A percentile compares a stretch with the other conserved stretches of the same genome.
Conservation (phyloP, 2,888 invertebrate genomes). For the Acrocera orbiculus region DNA sequence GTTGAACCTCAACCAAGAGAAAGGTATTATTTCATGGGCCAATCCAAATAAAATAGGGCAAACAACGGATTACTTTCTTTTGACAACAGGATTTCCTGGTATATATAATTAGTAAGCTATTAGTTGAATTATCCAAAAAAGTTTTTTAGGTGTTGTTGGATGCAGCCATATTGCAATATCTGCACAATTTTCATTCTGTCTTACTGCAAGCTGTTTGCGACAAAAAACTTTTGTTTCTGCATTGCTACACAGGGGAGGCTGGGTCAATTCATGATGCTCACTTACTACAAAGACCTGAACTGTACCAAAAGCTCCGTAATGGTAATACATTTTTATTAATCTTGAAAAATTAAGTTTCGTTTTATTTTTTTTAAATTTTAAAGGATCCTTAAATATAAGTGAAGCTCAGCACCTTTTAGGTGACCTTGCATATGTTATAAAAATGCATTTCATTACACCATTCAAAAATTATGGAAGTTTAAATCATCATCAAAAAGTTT, state of each 20-base stretch:
- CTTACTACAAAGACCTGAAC: constrained; percentile 3
- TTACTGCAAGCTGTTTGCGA: constrained; percentile 1
- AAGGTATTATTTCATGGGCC: background rate
- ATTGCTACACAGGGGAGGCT: constrained; percentile 6
- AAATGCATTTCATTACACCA: background rate
- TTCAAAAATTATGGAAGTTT: background rate
- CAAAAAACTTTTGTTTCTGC: constrained; percentile 2
- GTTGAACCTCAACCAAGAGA: background rate
- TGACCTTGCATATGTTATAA: background rate
- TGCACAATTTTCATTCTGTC: constrained; percentile 3
- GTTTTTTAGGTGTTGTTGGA: constrained; percentile 1
- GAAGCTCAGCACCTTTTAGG: background rate
- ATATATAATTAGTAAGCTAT: background rate
- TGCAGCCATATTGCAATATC: background rate
- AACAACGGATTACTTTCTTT: background rate
- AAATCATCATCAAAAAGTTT: background rate
- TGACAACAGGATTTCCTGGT: background rate
- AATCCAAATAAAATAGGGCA: background rate
- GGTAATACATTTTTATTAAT: background rate
- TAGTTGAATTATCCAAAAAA: background rate
- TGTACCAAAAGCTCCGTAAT: background rate
- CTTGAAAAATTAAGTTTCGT: too few species aligned
- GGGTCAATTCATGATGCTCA: constrained; percentile 6
- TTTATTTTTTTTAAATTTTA: background rate
- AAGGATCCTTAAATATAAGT: background rate